These are phyloP conservation scores for Philaethria dido DNA, from an alignment of 2,888 invertebrate species.

Conservation along the genomic window DNA sequence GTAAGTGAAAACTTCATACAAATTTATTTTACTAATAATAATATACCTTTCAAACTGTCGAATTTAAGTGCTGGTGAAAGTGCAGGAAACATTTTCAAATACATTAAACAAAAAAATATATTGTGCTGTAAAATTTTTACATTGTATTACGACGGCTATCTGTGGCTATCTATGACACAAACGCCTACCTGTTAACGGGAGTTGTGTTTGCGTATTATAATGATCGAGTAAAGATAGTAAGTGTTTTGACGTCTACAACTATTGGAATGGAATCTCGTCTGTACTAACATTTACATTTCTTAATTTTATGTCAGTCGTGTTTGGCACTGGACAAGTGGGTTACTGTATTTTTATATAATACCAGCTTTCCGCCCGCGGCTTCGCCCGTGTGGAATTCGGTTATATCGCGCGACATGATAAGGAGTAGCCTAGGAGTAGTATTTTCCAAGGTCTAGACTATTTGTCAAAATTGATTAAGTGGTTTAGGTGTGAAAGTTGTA, in stretches of 20 bases:
- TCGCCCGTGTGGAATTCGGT: no score
- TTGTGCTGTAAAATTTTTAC: background rate
- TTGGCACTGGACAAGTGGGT: constrained; percentile 9
- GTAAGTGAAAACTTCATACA: no score
- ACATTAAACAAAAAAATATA: background rate
- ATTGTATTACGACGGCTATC: constrained; percentile 6
- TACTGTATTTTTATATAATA: constrained; percentile 11
- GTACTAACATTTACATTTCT: constrained; percentile 23
- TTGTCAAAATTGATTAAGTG: no score
- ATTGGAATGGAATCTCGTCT: constrained; percentile 26
- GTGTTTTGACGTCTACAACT: constrained; percentile 27
- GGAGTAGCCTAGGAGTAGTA: no score
- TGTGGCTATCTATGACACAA: constrained; percentile 3
- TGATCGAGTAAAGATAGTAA: constrained; percentile 31
- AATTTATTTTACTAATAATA: no score
- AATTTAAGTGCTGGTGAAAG: no score
- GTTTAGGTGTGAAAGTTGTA: no score
- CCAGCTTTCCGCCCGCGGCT: no score
- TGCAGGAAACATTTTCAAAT: background rate
- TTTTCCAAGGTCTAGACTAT: no score
- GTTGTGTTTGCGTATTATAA: constrained; percentile 31
- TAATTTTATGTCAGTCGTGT: constrained; percentile 17
- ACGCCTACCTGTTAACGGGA: constrained; percentile 27
- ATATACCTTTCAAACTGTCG: no score
- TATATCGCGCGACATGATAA: no score